Conservation (phyloP, 2,797 vertebrate genomes). For the Rhynchotus rufescens region DNA sequence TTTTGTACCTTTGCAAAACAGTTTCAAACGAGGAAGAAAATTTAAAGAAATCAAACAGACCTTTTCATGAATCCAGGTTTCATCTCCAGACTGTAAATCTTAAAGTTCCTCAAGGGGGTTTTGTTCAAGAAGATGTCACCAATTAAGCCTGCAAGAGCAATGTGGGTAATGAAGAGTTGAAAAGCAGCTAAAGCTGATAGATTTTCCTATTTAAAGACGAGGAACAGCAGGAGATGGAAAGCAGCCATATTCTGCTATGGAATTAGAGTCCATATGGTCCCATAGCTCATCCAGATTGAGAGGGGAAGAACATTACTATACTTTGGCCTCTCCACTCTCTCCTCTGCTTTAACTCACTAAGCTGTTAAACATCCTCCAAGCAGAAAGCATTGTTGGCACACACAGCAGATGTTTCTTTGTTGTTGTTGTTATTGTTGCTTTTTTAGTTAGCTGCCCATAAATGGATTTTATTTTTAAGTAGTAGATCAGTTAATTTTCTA, state of each 20-base stretch:
- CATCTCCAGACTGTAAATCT: constrained; percentile 95
- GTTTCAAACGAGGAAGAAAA: not conserved
- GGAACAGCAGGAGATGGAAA: constrained; percentile 34
- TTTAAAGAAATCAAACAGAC: constrained; percentile 72
- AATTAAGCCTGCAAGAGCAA: constrained; percentile 87
- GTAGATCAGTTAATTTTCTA: not conserved
- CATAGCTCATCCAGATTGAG: constrained; percentile 23
- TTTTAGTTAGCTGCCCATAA: not conserved
- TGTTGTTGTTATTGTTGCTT: not conserved
- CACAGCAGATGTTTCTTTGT: not conserved
- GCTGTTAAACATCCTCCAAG: not conserved
- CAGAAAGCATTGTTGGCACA: not conserved
- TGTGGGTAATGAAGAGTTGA: constrained; percentile 19
- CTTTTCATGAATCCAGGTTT: constrained; percentile 90
- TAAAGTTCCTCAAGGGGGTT: constrained; percentile 89
- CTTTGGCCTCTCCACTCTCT: constrained; percentile 1
- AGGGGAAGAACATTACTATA: not conserved
- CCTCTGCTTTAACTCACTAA: not conserved
- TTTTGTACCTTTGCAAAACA: not conserved
- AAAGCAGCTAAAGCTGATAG: constrained; percentile 24
- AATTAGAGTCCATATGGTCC: constrained; percentile 34
- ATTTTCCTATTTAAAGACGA: not conserved
- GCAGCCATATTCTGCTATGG: constrained; percentile 26
- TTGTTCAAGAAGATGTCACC: constrained; percentile 92
- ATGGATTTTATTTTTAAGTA: not conserved